Evolutionary conservation across 2,888 invertebrate species (phyloP).

Genomic region (Kryphioiulus occultus): DNA sequence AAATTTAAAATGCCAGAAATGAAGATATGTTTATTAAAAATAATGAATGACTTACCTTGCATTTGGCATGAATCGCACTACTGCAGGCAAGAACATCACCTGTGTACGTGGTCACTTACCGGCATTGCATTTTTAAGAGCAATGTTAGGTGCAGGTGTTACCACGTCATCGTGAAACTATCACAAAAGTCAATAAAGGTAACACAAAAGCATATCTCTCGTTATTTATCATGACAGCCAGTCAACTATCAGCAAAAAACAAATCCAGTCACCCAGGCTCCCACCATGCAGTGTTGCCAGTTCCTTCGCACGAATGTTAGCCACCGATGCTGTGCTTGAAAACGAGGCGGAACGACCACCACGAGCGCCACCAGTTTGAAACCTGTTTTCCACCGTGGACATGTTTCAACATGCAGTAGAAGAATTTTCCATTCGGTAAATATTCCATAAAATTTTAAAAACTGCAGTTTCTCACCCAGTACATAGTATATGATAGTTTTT

Average conservation of each 20-base stretch:
- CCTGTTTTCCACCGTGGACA: too few species aligned
- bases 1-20: too few species aligned
- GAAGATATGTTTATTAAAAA: too few species aligned
- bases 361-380: not conserved
- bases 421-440: too few species aligned
- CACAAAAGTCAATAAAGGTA: not conserved
- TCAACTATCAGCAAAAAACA: not conserved
- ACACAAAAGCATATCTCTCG: not conserved
- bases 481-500: too few species aligned
- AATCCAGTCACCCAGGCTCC: not conserved
- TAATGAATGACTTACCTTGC: not conserved
- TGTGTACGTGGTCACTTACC: not conserved
- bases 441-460: too few species aligned
- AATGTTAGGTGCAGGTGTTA: not conserved
- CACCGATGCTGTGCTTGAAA: not conserved
- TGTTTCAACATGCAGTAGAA: too few species aligned
- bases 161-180: conserved; percentile 12
- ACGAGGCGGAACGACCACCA: not conserved
- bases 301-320: not conserved
- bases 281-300: not conserved
- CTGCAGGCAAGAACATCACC: not conserved
- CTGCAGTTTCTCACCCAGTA: too few species aligned
- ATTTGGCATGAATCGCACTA: not conserved
- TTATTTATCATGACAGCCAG: not conserved
- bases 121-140: not conserved